Percentiles rank a stretch among this genome's conserved stretches.
phyloP scores from a whole-genome alignment of 2,113 vertebrate species.

The Saguinus imperator region DNA sequence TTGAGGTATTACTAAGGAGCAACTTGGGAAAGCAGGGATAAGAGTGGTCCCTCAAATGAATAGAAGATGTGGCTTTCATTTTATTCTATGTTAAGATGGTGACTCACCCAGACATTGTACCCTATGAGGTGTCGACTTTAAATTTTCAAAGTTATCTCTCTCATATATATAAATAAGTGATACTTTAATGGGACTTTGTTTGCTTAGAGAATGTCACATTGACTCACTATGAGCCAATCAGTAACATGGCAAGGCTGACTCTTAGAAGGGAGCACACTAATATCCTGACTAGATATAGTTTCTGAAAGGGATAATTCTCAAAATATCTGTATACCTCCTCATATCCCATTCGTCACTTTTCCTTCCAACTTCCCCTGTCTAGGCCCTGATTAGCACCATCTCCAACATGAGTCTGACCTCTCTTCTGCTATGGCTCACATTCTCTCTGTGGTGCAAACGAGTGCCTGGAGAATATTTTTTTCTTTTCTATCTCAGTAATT shows the following conservation, averaged over 20 bases:
- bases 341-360: not conserved
- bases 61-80: constrained; percentile 4
- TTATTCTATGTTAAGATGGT: not conserved
- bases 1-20: constrained; percentile 12
- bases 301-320: constrained; percentile 4
- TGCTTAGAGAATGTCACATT: constrained; percentile 16
- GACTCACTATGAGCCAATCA: not conserved
- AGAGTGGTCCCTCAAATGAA: not conserved
- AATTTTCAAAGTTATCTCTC: constrained; percentile 27
- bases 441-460: not conserved
- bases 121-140: not conserved
- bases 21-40: not conserved
- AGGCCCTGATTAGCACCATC: not conserved
- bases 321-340: not conserved
- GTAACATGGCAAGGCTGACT: not conserved
- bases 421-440: not conserved
- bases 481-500: constrained; percentile 30
- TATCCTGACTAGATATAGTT: not conserved
- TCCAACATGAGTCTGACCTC: not conserved
- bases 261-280: not conserved
- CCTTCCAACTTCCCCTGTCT: not conserved
- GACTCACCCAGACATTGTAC: not conserved
- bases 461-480: not conserved
- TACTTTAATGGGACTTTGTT: not conserved
- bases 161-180: constrained; percentile 10